A percentile compares a stretch with the other conserved stretches of the same genome.
phyloP scores from a whole-genome alignment of 1,140 invertebrate species.

The Apis cerana region DNA sequence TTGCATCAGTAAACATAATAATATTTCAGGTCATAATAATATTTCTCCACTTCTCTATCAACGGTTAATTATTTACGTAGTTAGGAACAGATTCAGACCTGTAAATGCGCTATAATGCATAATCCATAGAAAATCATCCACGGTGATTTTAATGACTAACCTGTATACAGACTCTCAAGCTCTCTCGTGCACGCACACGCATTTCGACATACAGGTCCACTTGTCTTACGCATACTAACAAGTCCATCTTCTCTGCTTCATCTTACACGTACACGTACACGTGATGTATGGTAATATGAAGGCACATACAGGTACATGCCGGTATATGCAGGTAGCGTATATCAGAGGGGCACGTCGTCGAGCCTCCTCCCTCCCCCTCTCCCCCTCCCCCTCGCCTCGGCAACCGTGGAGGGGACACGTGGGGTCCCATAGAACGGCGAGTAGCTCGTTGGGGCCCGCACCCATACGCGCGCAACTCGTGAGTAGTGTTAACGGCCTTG shows the following conservation, averaged over 20 bases:
- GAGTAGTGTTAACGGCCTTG: slow-evolving; percentile 78
- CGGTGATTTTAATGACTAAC: neutral
- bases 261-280: neutral
- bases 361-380: neutral
- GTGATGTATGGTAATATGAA: neutral
- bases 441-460: slow-evolving; percentile 44
- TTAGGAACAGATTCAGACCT: neutral
- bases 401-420: slow-evolving; percentile 36
- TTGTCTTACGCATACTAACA: neutral
- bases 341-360: neutral
- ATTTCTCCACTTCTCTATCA: neutral
- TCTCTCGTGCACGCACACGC: neutral
- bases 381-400: neutral
- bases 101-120: neutral
- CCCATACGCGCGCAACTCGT: slow-evolving; percentile 41
- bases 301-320: slow-evolving; percentile 4
- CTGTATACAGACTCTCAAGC: neutral
- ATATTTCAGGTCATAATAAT: too few relatives aligned
- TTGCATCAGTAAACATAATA: too few relatives aligned
- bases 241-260: neutral
- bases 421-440: slow-evolving; percentile 56
- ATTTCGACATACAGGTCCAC: neutral
- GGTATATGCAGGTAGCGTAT: slow-evolving; percentile 21
- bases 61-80: neutral
- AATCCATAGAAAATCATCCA: neutral